Conservation (phyloP, 2,797 vertebrate genomes). For the Adelosebastes latens region DNA sequence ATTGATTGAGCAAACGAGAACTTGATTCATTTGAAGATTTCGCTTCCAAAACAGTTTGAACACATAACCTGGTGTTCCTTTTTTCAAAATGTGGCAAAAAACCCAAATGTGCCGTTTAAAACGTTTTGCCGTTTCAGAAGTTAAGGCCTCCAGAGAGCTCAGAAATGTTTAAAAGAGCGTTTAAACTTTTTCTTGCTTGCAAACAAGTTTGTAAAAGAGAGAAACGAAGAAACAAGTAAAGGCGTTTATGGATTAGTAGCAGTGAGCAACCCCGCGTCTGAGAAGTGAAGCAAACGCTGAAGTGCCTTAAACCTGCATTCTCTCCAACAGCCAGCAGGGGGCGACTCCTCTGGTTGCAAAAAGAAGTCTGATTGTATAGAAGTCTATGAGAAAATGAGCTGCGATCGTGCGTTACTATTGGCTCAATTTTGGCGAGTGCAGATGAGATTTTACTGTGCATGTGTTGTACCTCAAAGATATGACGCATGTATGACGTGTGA, state of each 20-base stretch:
- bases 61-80: slow-evolving; percentile 61
- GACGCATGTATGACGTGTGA: too few species aligned
- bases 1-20: slow-evolving; percentile 56
- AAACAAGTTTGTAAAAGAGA: slow-evolving; percentile 5
- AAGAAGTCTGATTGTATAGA: too few species aligned
- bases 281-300: too few species aligned
- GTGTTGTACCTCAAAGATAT: too few species aligned
- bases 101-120: background rate
- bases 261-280: too few species aligned
- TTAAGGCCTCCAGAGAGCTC: slow-evolving; percentile 47
- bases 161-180: slow-evolving; percentile 18
- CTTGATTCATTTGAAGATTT: slow-evolving; percentile 40
- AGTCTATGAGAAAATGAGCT: too few species aligned
- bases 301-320: too few species aligned
- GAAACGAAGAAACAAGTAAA: background rate
- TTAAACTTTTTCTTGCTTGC: background rate
- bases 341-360: too few species aligned
- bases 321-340: too few species aligned
- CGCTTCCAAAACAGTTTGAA: slow-evolving; percentile 60
- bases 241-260: background rate
- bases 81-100: slow-evolving; percentile 31
- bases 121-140: slow-evolving; percentile 13
- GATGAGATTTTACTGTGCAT: too few species aligned
- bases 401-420: too few species aligned
- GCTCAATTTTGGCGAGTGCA: too few species aligned